Evolutionary conservation across 30 jellyfish, hydroid and myxozoan genomes (phyloP).

Genomic region (Mastigias papua): DNA sequence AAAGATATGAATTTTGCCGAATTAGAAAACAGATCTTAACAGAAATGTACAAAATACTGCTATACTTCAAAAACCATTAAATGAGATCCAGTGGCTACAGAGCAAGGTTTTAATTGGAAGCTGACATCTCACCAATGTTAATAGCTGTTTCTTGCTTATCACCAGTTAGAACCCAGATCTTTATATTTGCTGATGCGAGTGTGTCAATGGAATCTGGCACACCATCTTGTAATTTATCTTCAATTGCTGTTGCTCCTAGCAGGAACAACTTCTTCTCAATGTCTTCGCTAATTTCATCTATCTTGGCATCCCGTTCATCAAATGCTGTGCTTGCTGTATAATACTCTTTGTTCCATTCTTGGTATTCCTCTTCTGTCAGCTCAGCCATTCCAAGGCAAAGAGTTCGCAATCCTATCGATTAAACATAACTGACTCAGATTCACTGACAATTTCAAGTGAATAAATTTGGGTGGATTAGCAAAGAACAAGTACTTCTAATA

Average conservation of each 20-base stretch:
- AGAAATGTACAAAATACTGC: no score
- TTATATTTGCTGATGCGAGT: conserved; percentile 86
- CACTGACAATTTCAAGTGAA: not conserved
- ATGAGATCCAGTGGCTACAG: no score
- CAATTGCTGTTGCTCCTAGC: conserved; percentile 97
- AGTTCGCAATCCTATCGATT: conserved; percentile 80
- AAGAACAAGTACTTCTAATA: no score
- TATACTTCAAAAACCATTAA: no score
- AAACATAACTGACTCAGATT: not conserved
- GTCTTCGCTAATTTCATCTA: conserved; percentile 83
- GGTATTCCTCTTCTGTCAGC: conserved; percentile 67
- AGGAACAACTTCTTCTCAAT: conserved; percentile 83
- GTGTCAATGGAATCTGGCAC: conserved; percentile 93
- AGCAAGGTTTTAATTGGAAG: not conserved
- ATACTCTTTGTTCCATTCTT: conserved; percentile 70
- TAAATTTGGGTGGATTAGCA: no score
- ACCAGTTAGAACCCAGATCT: conserved; percentile 97
- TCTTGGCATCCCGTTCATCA: conserved; percentile 87
- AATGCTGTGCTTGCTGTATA: conserved; percentile 91
- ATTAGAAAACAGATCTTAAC: no score
- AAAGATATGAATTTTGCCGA: not conserved
- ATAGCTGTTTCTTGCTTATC: conserved; percentile 98
- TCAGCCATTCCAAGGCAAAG: conserved; percentile 89
- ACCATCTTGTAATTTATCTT: conserved; percentile 90
- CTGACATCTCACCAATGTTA: conserved; percentile 80